phyloP scores from a whole-genome alignment of 2,797 vertebrate species.

The Brachyrhaphis roseni region DNA sequence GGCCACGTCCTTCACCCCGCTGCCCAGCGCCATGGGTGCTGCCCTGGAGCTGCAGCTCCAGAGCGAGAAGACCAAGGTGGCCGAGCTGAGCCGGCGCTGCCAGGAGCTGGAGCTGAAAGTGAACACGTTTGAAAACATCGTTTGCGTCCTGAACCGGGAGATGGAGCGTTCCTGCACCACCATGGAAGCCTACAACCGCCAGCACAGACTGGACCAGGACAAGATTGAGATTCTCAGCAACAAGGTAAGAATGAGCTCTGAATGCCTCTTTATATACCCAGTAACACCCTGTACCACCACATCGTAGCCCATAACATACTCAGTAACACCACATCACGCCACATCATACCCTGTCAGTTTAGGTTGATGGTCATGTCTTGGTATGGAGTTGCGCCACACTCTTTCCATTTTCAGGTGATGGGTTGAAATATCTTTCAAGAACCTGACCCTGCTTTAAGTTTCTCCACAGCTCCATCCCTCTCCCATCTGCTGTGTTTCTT shows the following conservation, averaged over 20 bases:
- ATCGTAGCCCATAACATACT: background rate
- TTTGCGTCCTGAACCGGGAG: conserved; percentile 95
- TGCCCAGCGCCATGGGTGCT: conserved; percentile 74
- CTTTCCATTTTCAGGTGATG: background rate
- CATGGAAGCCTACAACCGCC: conserved; percentile 90
- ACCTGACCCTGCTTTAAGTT: background rate
- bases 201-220: conserved; percentile 93
- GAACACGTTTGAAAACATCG: conserved; percentile 94
- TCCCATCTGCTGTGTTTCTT: background rate
- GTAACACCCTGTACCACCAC: background rate
- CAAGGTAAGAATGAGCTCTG: conserved; percentile 81
- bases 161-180: conserved; percentile 88
- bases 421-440: background rate
- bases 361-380: background rate
- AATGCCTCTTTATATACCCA: background rate
- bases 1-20: conserved; percentile 77
- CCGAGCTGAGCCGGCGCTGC: conserved; percentile 84
- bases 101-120: conserved; percentile 91
- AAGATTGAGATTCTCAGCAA: conserved; percentile 91
- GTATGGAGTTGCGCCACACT: background rate
- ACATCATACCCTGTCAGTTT: background rate
- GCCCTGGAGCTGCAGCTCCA: conserved; percentile 82
- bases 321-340: background rate
- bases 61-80: conserved; percentile 80
- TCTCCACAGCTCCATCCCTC: background rate